Percentiles rank a stretch among this genome's conserved stretches.
Conservation (phyloP, 2,888 invertebrate species). For the Megaustenia siamemsis region DNA sequence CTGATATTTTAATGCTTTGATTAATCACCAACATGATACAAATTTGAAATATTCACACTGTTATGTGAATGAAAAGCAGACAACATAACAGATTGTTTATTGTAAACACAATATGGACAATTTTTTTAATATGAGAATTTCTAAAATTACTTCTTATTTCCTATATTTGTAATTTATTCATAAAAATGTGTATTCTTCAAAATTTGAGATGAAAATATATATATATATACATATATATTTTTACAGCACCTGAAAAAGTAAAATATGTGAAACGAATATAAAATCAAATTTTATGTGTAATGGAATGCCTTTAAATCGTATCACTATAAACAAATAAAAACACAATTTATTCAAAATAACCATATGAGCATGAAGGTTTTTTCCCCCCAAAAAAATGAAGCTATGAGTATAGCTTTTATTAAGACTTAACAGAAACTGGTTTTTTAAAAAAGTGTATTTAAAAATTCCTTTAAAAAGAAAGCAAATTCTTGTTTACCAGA, state of each 20-base stretch:
- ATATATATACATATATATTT: neutral
- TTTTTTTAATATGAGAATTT: neutral
- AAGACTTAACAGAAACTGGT: too few relatives aligned
- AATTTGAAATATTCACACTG: neutral
- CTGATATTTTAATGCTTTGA: neutral
- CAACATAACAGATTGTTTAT: neutral
- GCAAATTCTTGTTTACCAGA: too few relatives aligned
- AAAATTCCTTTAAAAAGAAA: too few relatives aligned
- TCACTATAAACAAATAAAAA: slow-evolving; percentile 31
- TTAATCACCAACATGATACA: too few relatives aligned
- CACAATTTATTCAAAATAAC: neutral
- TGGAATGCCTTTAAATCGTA: slow-evolving; percentile 37
- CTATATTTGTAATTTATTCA: neutral
- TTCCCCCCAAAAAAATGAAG: too few relatives aligned
- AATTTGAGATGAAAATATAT: neutral
- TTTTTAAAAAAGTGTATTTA: too few relatives aligned
- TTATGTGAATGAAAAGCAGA: neutral
- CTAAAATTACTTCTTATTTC: neutral
- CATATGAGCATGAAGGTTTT: too few relatives aligned
- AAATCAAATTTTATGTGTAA: neutral
- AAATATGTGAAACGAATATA: neutral
- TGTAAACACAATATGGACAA: neutral
- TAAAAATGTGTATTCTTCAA: neutral
- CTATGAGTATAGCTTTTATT: too few relatives aligned
- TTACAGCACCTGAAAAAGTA: neutral